phyloP scores from a whole-genome alignment of 2,888 invertebrate genomes.

The Hanleya hanleyi region DNA sequence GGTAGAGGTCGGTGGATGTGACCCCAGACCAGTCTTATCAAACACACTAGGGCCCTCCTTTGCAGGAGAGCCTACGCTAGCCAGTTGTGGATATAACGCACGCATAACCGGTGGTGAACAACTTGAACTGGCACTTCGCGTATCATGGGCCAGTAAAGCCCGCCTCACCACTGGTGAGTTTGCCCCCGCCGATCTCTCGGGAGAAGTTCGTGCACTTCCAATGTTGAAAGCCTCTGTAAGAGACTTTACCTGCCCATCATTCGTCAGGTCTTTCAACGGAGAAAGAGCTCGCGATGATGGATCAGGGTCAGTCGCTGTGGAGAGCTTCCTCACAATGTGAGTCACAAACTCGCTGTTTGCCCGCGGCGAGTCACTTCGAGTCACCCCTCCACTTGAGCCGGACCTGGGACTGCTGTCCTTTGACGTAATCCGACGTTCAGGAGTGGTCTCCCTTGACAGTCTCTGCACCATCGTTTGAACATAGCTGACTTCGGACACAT shows the following conservation, averaged over 20 bases:
- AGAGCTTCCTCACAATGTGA: constrained; percentile 43
- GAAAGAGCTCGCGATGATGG: constrained; percentile 26
- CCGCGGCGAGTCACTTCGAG: constrained; percentile 51
- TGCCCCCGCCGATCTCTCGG: constrained; percentile 38
- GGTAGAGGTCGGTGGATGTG: neutral
- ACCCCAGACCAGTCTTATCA: neutral
- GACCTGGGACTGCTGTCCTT: constrained; percentile 35
- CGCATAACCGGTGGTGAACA: neutral
- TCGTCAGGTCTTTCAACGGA: constrained; percentile 58
- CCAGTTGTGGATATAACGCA: neutral
- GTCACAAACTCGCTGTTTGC: constrained; percentile 57
- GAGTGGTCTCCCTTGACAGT: constrained; percentile 62
- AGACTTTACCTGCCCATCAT: constrained; percentile 57
- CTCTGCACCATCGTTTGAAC: constrained; percentile 59
- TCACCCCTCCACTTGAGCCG: constrained; percentile 42
- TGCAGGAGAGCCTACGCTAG: neutral
- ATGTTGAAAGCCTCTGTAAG: constrained; percentile 47
- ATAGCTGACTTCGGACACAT: constrained; percentile 53
- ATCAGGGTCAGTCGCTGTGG: constrained; percentile 19
- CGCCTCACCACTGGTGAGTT: neutral
- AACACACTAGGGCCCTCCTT: neutral
- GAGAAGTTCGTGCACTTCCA: constrained; percentile 11
- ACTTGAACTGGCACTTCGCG: constrained; percentile 5
- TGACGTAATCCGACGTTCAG: constrained; percentile 36
- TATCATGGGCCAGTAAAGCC: neutral